A percentile compares a stretch with the other conserved stretches of the same genome.
phyloP scores from a whole-genome alignment of 2,797 vertebrate species.

The Melanotaenia trifasciata region DNA sequence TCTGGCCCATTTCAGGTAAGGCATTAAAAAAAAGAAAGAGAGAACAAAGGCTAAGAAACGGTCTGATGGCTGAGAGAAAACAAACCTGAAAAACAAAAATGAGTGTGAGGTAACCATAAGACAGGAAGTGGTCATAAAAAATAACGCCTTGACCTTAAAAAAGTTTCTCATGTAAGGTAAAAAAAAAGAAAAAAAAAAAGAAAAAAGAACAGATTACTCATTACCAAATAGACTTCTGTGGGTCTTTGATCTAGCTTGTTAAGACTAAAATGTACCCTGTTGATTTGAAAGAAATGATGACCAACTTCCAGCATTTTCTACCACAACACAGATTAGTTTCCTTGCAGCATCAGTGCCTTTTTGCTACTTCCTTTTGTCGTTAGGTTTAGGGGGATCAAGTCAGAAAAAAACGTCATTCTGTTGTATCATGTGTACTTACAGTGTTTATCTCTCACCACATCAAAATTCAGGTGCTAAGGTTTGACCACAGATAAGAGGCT shows the following conservation, averaged over 20 bases:
- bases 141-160: slow-evolving; percentile 42
- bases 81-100: neutral
- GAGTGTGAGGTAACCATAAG: neutral
- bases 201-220: slow-evolving; percentile 44
- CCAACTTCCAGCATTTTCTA: slow-evolving; percentile 1
- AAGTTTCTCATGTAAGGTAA: neutral
- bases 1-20: neutral
- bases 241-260: slow-evolving; percentile 16
- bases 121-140: slow-evolving; percentile 63
- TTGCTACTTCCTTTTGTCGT: neutral
- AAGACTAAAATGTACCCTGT: slow-evolving; percentile 10
- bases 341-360: neutral
- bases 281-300: slow-evolving; percentile 28
- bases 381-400: neutral
- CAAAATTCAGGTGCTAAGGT: neutral
- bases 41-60: neutral
- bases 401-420: fast-evolving
- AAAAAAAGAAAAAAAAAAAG: neutral
- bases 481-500: neutral
- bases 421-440: neutral
- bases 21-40: neutral
- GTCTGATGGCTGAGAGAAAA: neutral
- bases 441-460: slow-evolving; percentile 15
- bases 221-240: slow-evolving; percentile 16
- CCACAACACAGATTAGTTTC: slow-evolving; percentile 6